Conservation (phyloP, 2,888 invertebrate genomes). For the Hydraecia micacea region DNA sequence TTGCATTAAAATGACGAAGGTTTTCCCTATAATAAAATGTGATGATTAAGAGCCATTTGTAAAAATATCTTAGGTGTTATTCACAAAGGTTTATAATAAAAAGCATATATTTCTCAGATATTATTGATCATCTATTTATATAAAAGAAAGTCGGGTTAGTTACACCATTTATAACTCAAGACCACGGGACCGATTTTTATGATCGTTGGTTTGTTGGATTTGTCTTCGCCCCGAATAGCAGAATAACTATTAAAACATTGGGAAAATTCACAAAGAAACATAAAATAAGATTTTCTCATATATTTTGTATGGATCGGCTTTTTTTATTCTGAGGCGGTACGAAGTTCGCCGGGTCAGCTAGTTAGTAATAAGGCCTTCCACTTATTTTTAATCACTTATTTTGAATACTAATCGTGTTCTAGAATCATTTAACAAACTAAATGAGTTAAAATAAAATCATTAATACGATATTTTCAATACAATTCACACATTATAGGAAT, state of each 20-base stretch:
- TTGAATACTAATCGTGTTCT: neutral
- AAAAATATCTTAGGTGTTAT: constrained; percentile 16
- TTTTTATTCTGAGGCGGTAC: too few species aligned
- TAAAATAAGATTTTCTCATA: too few species aligned
- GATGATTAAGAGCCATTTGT: constrained; percentile 46
- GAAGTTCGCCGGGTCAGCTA: too few species aligned
- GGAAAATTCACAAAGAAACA: too few species aligned
- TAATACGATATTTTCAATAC: neutral
- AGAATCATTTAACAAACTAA: constrained; percentile 2
- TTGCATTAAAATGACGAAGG: constrained; percentile 65
- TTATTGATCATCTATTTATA: too few species aligned
- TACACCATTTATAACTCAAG: too few species aligned
- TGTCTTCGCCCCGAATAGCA: too few species aligned
- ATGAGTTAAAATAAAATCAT: neutral
- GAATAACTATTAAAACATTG: too few species aligned
- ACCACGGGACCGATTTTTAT: too few species aligned
- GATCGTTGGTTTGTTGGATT: too few species aligned
- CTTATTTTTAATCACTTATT: neutral
- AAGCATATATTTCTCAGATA: neutral
- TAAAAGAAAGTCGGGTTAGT: too few species aligned
- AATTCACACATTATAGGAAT: constrained; percentile 8
- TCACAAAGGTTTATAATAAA: constrained; percentile 1
- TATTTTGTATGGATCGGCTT: too few species aligned
- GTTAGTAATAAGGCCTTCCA: neutral
- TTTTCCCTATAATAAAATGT: constrained; percentile 47